These are phyloP conservation scores for Caenorhabditis sinica DNA, from an alignment of 2,888 invertebrate species.

Conservation along the genomic window DNA sequence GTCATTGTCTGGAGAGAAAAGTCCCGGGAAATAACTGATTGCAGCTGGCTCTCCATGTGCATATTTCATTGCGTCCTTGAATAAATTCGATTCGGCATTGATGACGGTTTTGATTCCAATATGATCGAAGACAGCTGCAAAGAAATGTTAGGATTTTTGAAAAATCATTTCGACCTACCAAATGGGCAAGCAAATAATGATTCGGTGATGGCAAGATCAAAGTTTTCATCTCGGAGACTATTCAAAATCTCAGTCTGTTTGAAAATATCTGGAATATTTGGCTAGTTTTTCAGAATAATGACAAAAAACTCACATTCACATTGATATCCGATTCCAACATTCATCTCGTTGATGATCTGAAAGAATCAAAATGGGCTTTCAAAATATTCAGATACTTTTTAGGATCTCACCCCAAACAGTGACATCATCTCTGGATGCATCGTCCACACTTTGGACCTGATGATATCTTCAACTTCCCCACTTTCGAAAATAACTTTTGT, in stretches of 20 bases:
- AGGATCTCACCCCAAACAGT: constrained; percentile 3
- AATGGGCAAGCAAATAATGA: constrained; percentile 52
- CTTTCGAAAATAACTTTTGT: constrained; percentile 9
- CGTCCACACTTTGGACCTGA: constrained; percentile 42
- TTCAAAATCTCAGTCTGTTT: constrained; percentile 44
- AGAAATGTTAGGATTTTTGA: neutral
- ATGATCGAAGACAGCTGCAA: constrained; percentile 58
- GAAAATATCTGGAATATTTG: constrained; percentile 55
- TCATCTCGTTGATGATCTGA: constrained; percentile 26
- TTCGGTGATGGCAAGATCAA: constrained; percentile 61
- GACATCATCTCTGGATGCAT: constrained; percentile 53
- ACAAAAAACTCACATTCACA: constrained; percentile 37
- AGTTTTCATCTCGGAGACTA: constrained; percentile 43
- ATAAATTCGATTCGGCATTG: constrained; percentile 51
- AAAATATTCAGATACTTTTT: neutral
- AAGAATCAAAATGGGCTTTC: neutral
- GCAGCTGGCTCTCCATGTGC: constrained; percentile 60
- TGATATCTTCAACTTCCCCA: constrained; percentile 25
- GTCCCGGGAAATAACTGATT: constrained; percentile 54
- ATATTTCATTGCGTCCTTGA: constrained; percentile 45
- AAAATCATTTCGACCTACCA: constrained; percentile 7
- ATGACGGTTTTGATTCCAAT: constrained; percentile 58
- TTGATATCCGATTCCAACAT: constrained; percentile 26
- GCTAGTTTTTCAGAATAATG: too few relatives aligned
- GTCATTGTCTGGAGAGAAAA: constrained; percentile 47